Percentiles rank a stretch among this genome's conserved stretches.
phyloP scores from a whole-genome alignment of 1,140 invertebrate species.

The Diprion similis region DNA sequence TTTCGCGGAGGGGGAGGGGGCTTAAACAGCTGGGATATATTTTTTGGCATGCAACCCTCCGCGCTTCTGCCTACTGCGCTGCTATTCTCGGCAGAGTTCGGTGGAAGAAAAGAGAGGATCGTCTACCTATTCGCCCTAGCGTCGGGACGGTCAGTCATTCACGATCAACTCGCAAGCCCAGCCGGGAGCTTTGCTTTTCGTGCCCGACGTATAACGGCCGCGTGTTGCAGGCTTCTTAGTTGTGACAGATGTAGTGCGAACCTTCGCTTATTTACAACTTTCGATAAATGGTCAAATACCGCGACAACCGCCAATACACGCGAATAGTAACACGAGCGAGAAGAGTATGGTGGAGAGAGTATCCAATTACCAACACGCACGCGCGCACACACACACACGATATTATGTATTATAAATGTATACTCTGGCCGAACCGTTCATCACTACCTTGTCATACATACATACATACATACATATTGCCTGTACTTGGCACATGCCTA shows the following conservation, averaged over 20 bases:
- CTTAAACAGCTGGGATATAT: not conserved
- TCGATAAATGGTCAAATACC: not conserved
- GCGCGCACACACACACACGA: no score
- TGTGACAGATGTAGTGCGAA: conserved; percentile 2
- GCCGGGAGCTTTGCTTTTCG: conserved; percentile 1
- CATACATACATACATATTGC: no score
- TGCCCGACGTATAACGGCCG: not conserved
- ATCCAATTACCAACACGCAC: no score
- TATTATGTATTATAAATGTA: no score
- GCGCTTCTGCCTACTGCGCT: not conserved
- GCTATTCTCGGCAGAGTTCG: not conserved
- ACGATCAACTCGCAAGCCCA: not conserved
- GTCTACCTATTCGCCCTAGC: conserved; percentile 1
- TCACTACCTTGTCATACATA: no score
- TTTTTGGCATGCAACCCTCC: not conserved
- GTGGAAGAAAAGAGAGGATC: not conserved
- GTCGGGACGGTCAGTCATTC: not conserved
- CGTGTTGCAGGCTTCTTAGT: not conserved
- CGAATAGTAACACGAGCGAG: no score
- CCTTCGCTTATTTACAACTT: not conserved
- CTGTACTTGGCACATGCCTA: no score
- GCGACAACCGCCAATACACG: no score
- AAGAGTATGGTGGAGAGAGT: no score
- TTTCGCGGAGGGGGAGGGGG: no score
- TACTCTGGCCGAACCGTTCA: no score